Evolutionary conservation across 2,888 invertebrate species (phyloP), one percentile per base, ranked within the genome.

Genomic region (Psylliodes chrysocephalus): DNA sequence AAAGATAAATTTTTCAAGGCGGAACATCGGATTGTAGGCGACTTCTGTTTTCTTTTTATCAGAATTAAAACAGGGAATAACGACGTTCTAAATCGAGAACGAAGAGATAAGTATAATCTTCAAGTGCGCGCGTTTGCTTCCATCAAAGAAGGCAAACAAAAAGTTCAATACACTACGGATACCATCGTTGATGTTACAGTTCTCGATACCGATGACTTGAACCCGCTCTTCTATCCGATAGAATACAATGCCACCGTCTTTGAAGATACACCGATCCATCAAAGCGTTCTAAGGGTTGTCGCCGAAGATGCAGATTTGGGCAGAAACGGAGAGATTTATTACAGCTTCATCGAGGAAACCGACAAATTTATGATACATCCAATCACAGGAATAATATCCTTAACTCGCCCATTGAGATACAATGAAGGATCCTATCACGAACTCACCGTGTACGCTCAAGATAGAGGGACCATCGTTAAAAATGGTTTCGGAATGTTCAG

Each of bases 261-360:
- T 17, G 97, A 97, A 82, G 96, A 97, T 81, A 90, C 91, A 63
- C 90, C 94, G 8, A 84, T 95, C 62, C 94, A 96, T 82, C 87
- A 89, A 60, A 93, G 91, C 80, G 88, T 96, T 63, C 83, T 91
- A 33, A 88, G 87, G 77, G 93, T 94, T 53, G 85, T 89, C 30
- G 98, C 98, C 0, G 96, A 95, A 77, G 98, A 99, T 83, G 97
- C 98, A 2, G 98, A 99, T 82, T 85, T 94, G 30, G 98, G 98
- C 1, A 86, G 95, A 74, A 98, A 98, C 82, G 96, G 97, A 0
- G 96, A 98, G 84, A 94, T 98, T 74, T 98, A 98, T 84, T 98
- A 97, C 84, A 96, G 95, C 81, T 90, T 98, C 76, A 85, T 88
- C 52, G 90, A 93, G 73, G 87, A 88, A 63, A 93, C 91, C 44